A percentile compares a stretch with the other conserved stretches of the same genome.
phyloP scores from a whole-genome alignment of 2,888 invertebrate species.

The Sinopyrophorus schimmeli region DNA sequence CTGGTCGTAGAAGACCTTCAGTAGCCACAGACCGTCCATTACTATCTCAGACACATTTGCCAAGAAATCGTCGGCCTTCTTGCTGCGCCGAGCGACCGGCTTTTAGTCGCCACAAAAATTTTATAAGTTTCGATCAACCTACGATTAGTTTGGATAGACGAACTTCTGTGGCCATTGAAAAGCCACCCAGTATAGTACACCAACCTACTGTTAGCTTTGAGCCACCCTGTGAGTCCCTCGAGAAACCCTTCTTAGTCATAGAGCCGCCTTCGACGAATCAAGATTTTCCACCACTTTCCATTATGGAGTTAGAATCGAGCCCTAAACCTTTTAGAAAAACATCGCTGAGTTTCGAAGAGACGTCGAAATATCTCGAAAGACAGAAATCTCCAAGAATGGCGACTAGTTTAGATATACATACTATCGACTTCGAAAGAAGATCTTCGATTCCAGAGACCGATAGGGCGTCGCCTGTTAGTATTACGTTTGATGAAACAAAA shows the following conservation, averaged over 20 bases:
- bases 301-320: conserved; percentile 20
- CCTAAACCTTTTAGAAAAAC: conserved; percentile 41
- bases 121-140: conserved; percentile 52
- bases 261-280: conserved; percentile 31
- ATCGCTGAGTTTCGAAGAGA: conserved; percentile 52
- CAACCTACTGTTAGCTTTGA: conserved; percentile 34
- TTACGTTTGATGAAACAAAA: conserved; percentile 49
- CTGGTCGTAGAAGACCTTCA: conserved; percentile 45
- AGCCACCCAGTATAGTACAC: conserved; percentile 35
- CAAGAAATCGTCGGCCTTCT: conserved; percentile 47
- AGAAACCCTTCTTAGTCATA: conserved; percentile 36
- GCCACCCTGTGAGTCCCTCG: conserved; percentile 34
- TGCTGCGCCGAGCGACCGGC: conserved; percentile 46
- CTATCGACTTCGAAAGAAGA: conserved; percentile 42
- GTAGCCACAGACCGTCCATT: conserved; percentile 47
- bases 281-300: conserved; percentile 25
- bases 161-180: conserved; percentile 44
- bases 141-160: conserved; percentile 39
- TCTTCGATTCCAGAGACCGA: conserved; percentile 43
- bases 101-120: conserved; percentile 47
- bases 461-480: conserved; percentile 40
- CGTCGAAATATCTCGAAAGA: conserved; percentile 36
- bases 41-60: conserved; percentile 39
- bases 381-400: conserved; percentile 48
- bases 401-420: conserved; percentile 46